phyloP scores from a whole-genome alignment of 2,113 vertebrate genomes.

The Trematocara unimaculatum region DNA sequence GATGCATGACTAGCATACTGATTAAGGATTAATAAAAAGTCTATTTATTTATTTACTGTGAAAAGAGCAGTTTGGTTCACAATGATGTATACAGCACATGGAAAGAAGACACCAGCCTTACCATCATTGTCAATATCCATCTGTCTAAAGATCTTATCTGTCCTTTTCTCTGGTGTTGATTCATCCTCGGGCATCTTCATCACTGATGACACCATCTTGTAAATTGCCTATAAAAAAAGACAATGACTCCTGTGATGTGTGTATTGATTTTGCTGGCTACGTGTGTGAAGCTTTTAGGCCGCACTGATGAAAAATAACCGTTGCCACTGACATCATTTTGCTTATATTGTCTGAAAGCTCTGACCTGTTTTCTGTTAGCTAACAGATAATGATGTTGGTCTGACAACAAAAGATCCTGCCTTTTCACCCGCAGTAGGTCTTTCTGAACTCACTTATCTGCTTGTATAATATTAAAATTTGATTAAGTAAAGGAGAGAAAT shows the following conservation, averaged over 20 bases:
- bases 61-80: not conserved
- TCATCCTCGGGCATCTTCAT: slow-evolving; percentile 99
- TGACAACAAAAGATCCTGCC: not conserved
- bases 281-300: not conserved
- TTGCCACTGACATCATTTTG: not conserved
- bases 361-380: slow-evolving; percentile 2
- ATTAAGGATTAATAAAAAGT: not conserved
- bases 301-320: not conserved
- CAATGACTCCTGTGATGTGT: not conserved
- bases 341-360: not conserved
- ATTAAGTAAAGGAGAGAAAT: not conserved
- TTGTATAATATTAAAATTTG: not conserved
- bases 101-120: slow-evolving; percentile 51
- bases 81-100: not conserved
- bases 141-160: slow-evolving; percentile 97
- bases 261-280: not conserved
- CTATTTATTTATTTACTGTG: not conserved
- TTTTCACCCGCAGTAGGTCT: not conserved
- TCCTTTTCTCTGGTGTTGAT: slow-evolving; percentile 95
- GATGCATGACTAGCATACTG: not conserved
- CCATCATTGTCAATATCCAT: slow-evolving; percentile 98
- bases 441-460: not conserved
- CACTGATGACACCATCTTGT: slow-evolving; percentile 91
- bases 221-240: slow-evolving; percentile 67
- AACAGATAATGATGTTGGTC: not conserved